Evolutionary conservation across 1,140 invertebrate genomes (phyloP).

Genomic region (Bombyx mandarina): DNA sequence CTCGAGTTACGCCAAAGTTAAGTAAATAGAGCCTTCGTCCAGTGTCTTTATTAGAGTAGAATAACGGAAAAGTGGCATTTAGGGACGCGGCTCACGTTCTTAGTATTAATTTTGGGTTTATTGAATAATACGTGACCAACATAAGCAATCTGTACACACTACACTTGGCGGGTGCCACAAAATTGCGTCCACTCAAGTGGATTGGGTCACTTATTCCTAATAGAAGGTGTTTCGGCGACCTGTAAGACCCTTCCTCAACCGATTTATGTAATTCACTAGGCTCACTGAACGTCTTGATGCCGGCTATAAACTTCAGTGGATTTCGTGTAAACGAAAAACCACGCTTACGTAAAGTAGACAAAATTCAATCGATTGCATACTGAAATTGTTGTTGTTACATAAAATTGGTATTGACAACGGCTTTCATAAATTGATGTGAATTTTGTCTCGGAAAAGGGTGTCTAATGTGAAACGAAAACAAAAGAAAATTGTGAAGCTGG

Average conservation of each 20-base stretch:
- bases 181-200: slow-evolving; percentile 33
- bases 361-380: background rate
- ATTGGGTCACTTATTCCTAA: slow-evolving; percentile 29
- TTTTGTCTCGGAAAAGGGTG: slow-evolving; percentile 2
- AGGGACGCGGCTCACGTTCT: slow-evolving; percentile 34
- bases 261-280: slow-evolving; percentile 1
- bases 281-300: background rate
- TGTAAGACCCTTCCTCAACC: slow-evolving; percentile 10
- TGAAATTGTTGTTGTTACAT: background rate
- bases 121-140: slow-evolving; percentile 57
- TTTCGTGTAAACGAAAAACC: background rate
- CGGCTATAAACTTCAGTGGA: background rate
- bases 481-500: slow-evolving; percentile 16
- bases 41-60: slow-evolving; percentile 39
- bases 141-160: slow-evolving; percentile 33
- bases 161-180: slow-evolving; percentile 23
- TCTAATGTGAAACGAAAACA: slow-evolving; percentile 13
- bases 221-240: slow-evolving; percentile 19
- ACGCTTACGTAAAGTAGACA: background rate
- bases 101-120: slow-evolving; percentile 61
- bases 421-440: background rate
- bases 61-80: slow-evolving; percentile 34
- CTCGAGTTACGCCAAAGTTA: background rate
- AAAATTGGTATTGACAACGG: background rate
- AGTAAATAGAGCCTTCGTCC: slow-evolving; percentile 20